Evolutionary conservation across 2,888 invertebrate species (phyloP).

Genomic region (Heteromyza rotundicornis): DNA sequence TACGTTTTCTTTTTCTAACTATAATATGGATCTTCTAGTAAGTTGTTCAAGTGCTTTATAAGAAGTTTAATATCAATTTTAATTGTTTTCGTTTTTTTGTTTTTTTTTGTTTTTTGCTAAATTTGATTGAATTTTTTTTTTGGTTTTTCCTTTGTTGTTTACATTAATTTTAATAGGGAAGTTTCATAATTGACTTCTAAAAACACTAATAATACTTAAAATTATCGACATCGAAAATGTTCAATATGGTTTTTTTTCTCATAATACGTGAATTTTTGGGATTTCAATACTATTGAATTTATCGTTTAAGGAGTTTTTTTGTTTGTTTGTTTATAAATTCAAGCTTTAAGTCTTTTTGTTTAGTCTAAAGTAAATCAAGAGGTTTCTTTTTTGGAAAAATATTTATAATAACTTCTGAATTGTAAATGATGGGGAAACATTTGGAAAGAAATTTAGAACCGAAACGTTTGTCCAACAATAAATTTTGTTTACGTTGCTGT

Average conservation of each 20-base stretch:
- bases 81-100: background rate
- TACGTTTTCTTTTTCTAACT: background rate
- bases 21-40: background rate
- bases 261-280: no score
- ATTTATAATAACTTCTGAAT: no score
- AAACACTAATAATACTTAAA: slow-evolving; percentile 32
- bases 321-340: slow-evolving; percentile 29
- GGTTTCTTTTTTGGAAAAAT: no score
- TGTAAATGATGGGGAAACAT: no score
- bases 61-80: background rate
- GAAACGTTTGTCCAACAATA: no score
- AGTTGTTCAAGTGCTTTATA: background rate
- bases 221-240: background rate
- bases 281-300: background rate
- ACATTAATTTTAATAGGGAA: background rate
- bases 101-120: background rate
- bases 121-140: background rate
- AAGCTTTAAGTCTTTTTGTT: slow-evolving; percentile 39
- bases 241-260: no score
- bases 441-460: no score
- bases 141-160: background rate
- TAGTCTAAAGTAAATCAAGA: slow-evolving; percentile 4
- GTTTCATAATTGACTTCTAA: slow-evolving; percentile 45
- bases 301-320: slow-evolving; percentile 7
- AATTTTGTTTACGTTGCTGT: no score